A percentile compares a stretch with the other conserved stretches of the same genome.
Evolutionary conservation across 2,113 vertebrate species (phyloP).

Genomic region (Entosphenus tridentatus): DNA sequence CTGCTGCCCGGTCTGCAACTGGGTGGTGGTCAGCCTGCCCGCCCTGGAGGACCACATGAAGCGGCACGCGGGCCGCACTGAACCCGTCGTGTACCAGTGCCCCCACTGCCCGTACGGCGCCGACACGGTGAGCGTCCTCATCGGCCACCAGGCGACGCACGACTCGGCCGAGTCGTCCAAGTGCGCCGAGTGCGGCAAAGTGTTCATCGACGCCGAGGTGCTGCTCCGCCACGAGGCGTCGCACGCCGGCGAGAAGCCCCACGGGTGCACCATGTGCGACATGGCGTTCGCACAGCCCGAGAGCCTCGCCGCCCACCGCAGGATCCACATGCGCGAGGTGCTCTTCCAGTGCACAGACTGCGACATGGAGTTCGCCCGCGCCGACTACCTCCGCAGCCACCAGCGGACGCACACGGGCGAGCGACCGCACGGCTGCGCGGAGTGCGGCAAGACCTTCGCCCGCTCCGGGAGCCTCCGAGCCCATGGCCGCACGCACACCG

Average conservation of each 20-base stretch:
- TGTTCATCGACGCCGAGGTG: neutral
- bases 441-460: neutral
- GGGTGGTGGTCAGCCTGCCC: too few species aligned
- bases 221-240: neutral
- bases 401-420: neutral
- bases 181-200: neutral
- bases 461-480: neutral
- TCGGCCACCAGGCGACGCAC: neutral
- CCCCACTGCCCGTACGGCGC: neutral
- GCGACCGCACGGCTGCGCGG: neutral
- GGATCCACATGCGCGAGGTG: neutral
- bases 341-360: neutral
- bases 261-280: neutral
- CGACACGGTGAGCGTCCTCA: neutral
- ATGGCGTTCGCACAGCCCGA: neutral
- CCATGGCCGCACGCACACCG: neutral
- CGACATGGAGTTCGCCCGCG: neutral
- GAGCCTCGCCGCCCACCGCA: neutral
- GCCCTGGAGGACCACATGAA: too few species aligned
- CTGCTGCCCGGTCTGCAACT: too few species aligned
- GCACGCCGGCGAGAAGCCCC: neutral
- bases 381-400: neutral
- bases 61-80: too few species aligned
- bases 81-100: neutral
- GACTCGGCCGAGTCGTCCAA: neutral